A percentile compares a stretch with the other conserved stretches of the same genome.
Evolutionary conservation across 2,113 vertebrate genomes (phyloP).

Genomic region (Rhinoderma darwinii): DNA sequence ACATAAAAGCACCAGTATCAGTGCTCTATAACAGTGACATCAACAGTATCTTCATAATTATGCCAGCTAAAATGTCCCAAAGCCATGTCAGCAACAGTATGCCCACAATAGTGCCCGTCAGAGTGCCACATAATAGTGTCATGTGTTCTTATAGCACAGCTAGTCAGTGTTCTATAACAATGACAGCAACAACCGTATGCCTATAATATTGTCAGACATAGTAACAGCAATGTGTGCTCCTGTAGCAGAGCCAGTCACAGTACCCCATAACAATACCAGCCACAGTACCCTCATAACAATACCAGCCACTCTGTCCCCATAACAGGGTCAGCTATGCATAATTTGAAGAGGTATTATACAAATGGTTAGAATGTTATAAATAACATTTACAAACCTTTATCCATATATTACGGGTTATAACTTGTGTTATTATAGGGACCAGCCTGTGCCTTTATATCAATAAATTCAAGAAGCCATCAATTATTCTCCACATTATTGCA

Average conservation of each 20-base stretch:
- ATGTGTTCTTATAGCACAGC: too few relatives aligned
- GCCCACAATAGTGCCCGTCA: not conserved
- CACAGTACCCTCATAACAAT: not conserved
- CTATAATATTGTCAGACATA: not conserved
- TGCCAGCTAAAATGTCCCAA: too few relatives aligned
- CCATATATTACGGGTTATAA: not conserved
- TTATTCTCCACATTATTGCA: not conserved
- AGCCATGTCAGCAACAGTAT: not conserved
- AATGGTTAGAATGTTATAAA: not conserved
- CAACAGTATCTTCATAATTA: too few relatives aligned
- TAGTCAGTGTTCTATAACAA: not conserved
- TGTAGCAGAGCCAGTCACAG: not conserved
- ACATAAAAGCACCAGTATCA: too few relatives aligned
- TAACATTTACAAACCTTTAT: not conserved
- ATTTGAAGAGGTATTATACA: not conserved
- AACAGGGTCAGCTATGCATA: not conserved
- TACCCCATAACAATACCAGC: not conserved
- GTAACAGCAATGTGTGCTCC: too few relatives aligned
- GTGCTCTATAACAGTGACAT: too few relatives aligned
- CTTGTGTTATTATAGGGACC: not conserved
- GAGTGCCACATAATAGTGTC: too few relatives aligned
- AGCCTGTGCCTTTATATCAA: not conserved
- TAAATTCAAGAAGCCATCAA: not conserved
- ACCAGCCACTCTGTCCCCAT: not conserved
- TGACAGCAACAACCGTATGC: not conserved